Evolutionary conservation across 1,140 invertebrate species (phyloP).

Genomic region (Trichonephila clavipes): DNA sequence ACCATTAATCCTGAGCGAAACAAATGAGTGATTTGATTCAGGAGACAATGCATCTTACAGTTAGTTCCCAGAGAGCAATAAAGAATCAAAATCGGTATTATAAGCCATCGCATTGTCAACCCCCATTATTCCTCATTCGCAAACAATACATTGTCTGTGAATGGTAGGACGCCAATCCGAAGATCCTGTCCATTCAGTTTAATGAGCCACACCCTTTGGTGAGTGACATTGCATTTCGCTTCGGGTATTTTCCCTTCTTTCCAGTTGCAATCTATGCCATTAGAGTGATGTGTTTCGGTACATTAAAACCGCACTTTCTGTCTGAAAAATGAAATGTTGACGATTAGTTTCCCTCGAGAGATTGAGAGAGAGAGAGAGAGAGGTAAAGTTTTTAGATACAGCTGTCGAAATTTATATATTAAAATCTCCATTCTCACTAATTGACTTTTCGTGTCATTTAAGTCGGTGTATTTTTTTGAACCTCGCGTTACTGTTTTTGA

Average conservation of each 20-base stretch:
- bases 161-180: neutral
- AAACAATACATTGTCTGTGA: neutral
- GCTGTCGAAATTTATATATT: neutral
- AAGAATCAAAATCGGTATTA: constrained; percentile 23
- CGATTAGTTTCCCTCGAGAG: neutral
- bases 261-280: neutral
- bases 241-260: neutral
- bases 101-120: neutral
- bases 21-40: neutral
- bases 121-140: neutral
- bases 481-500: too few relatives aligned
- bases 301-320: neutral
- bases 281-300: neutral
- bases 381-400: neutral
- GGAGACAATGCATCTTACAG: neutral
- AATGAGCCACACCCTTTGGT: constrained; percentile 15
- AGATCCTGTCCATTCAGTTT: constrained; percentile 38
- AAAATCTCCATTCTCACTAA: too few relatives aligned
- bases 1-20: neutral
- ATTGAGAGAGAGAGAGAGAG: too few relatives aligned
- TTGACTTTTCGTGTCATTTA: too few relatives aligned
- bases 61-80: neutral
- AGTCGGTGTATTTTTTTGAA: too few relatives aligned
- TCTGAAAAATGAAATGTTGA: neutral
- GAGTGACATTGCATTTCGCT: constrained; percentile 15